Evolutionary conservation across 2,888 invertebrate genomes (phyloP), one percentile per base, ranked within the genome.

Genomic region (Drosophila anomelani): DNA sequence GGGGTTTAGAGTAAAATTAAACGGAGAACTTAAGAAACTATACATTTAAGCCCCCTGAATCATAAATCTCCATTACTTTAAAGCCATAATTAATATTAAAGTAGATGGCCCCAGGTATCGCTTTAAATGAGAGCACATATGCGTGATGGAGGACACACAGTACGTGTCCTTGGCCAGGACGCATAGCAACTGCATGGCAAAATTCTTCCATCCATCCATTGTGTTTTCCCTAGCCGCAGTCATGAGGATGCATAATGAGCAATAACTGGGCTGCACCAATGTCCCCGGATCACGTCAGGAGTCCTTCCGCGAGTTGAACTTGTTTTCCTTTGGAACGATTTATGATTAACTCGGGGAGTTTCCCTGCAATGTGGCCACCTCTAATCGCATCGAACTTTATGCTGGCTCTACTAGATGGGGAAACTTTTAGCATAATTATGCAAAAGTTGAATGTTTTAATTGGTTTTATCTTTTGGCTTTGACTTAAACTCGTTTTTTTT

Each of bases 171-270:
- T 66, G 64, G 69, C 51, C 64, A 51, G 64, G 64, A 66, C 69
- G 64, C 64, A 44, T 66, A 13, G 64, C 68, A 67, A 64, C 68
- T 64, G 64, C 64, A 66, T n/a, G 68, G n/a, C 43, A 29, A 12
- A 64, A 51, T 68, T 67, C 67, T 51, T 49, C 47, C 46, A 26
- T 15, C 29, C 17, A 47, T 47, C 12, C 34, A 66, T 66, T 68
- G 44, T 72, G 59, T 68, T 46, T 71, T 58, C 59, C 72, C 67
- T 72, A 67, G 64, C 69, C 64, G 64, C 88, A 76, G 82, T 49
- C 57, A 49, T 47, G 68, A 43, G 73, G 60, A 59, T 68, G 68
- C 73, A 68, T 68, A 68, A 68, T 68, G 67, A 68, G 60, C 73
- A 68, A 68, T 68, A 66, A 53, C 64, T 44, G 69, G 47, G 67